Evolutionary conservation across 2,888 invertebrate species (phyloP), one percentile per base, ranked within the genome.

Genomic region (Thera obeliscata): DNA sequence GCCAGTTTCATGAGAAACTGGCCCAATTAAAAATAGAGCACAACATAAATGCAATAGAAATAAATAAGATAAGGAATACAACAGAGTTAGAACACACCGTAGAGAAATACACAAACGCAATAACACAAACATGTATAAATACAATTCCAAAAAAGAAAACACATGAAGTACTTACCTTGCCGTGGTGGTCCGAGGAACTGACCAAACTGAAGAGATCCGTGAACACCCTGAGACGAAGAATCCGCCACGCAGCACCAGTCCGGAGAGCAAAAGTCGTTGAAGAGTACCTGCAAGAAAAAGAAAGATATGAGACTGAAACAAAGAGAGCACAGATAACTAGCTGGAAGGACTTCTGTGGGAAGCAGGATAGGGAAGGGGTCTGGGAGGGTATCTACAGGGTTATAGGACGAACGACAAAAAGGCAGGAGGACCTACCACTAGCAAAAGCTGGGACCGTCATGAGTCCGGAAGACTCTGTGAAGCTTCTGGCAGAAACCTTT

Each of bases 311-410:
- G 46, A 9, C 2, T 1, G 11, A 49, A 49, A n/a, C n/a, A 2
- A n/a, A 49, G n/a, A 49, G n/a, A 2, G n/a, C 11, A 11, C 11
- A 49, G n/a, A 49, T 49, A 49, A n/a, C 11, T 0, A 49, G 49
- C n/a, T 49, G 49, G 49, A 49, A 49, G n/a, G 49, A n/a, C 2
- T 49, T 49, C n/a, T 49, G 49, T 49, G n/a, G 49, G n/a, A 49
- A 49, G 49, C 49, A 49, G n/a, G 49, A 49, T 3, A 49, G n/a
- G 49, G 49, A 49, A n/a, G 49, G 49, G 4, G n/a, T 49, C 11
- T 49, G 49, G 49, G 49, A 49, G n/a, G 49, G 49, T 1, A 49
- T 49, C 11, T 49, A 49, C 4, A 11, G 49, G n/a, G 49, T 49
- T 1, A 12, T 52, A 22, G 52, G 52, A 52, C 22, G 52, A 12